Evolutionary conservation across 2,113 vertebrate species (phyloP).

Genomic region (Larimichthys polyactis): DNA sequence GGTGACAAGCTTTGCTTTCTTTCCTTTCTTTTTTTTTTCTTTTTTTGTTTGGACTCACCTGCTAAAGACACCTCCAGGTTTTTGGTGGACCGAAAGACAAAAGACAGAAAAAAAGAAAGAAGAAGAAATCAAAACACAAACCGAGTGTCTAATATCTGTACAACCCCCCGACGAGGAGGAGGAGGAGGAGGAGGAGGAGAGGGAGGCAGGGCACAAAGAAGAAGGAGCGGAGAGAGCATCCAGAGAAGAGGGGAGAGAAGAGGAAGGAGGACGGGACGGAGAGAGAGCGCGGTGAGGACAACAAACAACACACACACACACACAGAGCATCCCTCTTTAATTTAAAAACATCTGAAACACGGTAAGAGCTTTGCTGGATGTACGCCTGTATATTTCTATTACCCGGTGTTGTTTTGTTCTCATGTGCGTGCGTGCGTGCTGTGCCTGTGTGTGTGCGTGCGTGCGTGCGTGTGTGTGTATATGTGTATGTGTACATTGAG

Average conservation of each 20-base stretch:
- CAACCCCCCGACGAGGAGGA: constrained; percentile 17
- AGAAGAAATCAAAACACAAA: neutral
- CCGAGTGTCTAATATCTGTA: constrained; percentile 36
- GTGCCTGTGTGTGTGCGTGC: neutral
- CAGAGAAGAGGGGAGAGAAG: constrained; percentile 60
- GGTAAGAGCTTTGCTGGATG: constrained; percentile 53
- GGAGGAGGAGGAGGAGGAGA: constrained; percentile 37
- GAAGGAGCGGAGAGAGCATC: constrained; percentile 71
- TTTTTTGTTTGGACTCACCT: constrained; percentile 23
- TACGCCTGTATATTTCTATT: neutral
- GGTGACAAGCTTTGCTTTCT: constrained; percentile 40
- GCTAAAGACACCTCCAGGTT: constrained; percentile 42
- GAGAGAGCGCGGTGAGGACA: constrained; percentile 62
- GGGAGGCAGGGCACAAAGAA: constrained; percentile 66
- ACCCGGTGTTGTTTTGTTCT: constrained; percentile 51
- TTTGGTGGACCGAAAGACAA: neutral
- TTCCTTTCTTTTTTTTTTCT: too few species aligned
- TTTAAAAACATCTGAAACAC: constrained; percentile 23
- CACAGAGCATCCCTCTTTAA: constrained; percentile 53
- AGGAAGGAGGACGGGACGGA: constrained; percentile 66
- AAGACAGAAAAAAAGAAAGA: neutral
- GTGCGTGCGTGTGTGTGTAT: constrained; percentile 25
- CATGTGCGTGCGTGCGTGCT: constrained; percentile 4
- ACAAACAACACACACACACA: constrained; percentile 42
- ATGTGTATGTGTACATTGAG: constrained; percentile 70